These are phyloP conservation scores for Drosophila mercatorum DNA, from an alignment of 2,888 invertebrate species.

Conservation along the genomic window DNA sequence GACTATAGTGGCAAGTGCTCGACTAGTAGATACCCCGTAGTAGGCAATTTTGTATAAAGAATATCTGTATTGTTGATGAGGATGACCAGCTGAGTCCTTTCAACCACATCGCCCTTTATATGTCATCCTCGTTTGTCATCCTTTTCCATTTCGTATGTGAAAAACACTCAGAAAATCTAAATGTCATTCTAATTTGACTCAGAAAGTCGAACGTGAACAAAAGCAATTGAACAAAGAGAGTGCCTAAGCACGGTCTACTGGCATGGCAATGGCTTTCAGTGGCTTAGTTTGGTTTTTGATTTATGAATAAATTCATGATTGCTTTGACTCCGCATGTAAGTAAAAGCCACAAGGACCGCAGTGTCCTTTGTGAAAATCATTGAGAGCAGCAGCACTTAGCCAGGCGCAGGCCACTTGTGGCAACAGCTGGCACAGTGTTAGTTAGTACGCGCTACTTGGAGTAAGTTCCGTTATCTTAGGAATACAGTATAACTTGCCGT, in stretches of 20 bases:
- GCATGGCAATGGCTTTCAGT: too few relatives aligned
- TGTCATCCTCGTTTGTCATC: too few relatives aligned
- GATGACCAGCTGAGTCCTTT: too few relatives aligned
- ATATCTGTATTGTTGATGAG: too few relatives aligned
- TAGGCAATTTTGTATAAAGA: too few relatives aligned
- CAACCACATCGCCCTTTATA: too few relatives aligned
- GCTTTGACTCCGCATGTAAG: background rate
- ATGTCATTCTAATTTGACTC: background rate
- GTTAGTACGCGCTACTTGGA: background rate
- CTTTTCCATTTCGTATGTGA: too few relatives aligned
- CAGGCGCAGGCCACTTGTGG: background rate
- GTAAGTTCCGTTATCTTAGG: background rate
- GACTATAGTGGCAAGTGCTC: background rate
- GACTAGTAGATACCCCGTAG: background rate
- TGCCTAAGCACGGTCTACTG: too few relatives aligned
- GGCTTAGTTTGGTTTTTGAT: too few relatives aligned
- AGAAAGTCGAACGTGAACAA: background rate
- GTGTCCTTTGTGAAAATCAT: conserved; percentile 9
- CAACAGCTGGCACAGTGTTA: conserved; percentile 16
- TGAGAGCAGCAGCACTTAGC: background rate
- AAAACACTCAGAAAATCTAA: too few relatives aligned
- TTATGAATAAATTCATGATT: background rate
- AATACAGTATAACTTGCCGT: conserved; percentile 17
- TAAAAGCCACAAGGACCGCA: too few relatives aligned
- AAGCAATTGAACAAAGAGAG: background rate